Evolutionary conservation across 2,888 invertebrate species (phyloP).

Genomic region (Cephus rjabovi): DNA sequence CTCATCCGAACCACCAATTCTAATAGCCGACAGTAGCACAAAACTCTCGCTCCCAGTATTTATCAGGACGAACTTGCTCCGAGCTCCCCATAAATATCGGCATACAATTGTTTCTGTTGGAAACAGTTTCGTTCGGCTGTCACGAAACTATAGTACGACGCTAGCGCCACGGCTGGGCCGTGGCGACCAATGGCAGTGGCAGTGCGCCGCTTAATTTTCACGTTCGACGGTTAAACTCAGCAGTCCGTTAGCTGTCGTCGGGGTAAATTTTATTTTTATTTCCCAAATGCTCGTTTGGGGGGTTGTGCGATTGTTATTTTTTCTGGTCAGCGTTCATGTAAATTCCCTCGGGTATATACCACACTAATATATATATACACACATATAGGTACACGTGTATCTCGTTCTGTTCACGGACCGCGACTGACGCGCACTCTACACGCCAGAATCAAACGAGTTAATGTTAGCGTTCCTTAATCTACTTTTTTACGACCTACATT

Average conservation of each 20-base stretch:
- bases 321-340: neutral
- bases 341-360: neutral
- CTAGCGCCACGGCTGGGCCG: neutral
- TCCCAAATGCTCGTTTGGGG: neutral
- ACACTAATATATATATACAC: neutral
- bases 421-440: neutral
- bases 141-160: neutral
- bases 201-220: neutral
- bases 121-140: neutral
- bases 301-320: neutral
- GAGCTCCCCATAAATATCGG: neutral
- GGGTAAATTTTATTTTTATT: neutral
- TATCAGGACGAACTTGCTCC: neutral
- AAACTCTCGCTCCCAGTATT: neutral
- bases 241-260: neutral
- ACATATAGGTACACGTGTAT: neutral
- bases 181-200: too few species aligned
- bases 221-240: neutral
- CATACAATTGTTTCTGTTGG: neutral
- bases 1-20: neutral
- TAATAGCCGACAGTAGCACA: neutral
- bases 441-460: conserved; percentile 31
- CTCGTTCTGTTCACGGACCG: neutral
- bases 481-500: conserved; percentile 15
- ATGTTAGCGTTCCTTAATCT: conserved; percentile 32